phyloP scores from a whole-genome alignment of 2,888 invertebrate genomes.

The Blastobasis adustella region DNA sequence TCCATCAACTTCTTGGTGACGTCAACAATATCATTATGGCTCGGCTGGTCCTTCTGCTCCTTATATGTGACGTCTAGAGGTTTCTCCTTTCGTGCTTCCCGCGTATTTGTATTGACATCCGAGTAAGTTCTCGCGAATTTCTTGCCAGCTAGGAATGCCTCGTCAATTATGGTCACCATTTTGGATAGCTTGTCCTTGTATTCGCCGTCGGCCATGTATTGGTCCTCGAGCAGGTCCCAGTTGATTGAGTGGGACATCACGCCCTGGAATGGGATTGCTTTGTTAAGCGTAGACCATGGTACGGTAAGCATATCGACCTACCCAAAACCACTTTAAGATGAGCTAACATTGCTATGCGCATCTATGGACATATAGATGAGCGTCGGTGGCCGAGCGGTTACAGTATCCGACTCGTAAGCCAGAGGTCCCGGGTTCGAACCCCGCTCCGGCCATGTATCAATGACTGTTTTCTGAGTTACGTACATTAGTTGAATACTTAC shows the following conservation, averaged over 20 bases:
- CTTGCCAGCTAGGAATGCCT: conserved; percentile 82
- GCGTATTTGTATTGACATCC: conserved; percentile 31
- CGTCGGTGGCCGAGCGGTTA: no score
- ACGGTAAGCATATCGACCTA: no score
- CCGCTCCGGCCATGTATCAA: no score
- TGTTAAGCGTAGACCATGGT: no score
- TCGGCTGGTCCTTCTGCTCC: not conserved
- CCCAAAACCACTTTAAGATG: no score
- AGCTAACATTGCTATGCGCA: no score
- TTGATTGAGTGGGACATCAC: conserved; percentile 96
- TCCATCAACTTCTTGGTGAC: conserved; percentile 30
- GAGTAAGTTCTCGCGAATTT: conserved; percentile 81
- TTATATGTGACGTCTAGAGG: conserved; percentile 7
- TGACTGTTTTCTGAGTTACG: no score
- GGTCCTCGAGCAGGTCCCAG: conserved; percentile 92
- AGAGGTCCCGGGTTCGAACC: no score
- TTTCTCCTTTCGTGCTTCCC: conserved; percentile 14
- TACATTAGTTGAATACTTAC: no score
- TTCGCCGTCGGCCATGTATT: conserved; percentile 86
- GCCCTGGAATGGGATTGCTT: conserved; percentile 75
- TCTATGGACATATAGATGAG: no score
- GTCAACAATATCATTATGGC: conserved; percentile 21
- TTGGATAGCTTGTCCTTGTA: conserved; percentile 90
- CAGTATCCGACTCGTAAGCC: no score
- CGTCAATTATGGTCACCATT: conserved; percentile 87